Percentiles rank a stretch among this genome's conserved stretches.
Evolutionary conservation across 2,888 invertebrate genomes (phyloP).

Genomic region (Cryptocheilus praepositus): DNA sequence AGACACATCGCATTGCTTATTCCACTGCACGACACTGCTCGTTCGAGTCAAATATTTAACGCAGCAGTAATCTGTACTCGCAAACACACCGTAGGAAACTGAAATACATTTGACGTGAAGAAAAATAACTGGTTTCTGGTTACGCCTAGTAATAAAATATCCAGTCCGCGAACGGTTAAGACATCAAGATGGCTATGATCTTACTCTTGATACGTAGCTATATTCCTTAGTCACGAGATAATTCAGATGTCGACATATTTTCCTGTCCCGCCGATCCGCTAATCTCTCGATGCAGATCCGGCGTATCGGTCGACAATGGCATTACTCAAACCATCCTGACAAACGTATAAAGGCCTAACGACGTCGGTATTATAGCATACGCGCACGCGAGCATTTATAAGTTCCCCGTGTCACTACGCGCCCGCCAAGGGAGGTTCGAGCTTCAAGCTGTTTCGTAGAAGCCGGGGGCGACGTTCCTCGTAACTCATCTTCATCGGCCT

Average conservation of each 20-base stretch:
- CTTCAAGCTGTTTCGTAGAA: slow-evolving; percentile 24
- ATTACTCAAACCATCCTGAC: slow-evolving; percentile 62
- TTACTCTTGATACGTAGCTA: too few relatives aligned
- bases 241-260: slow-evolving; percentile 5
- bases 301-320: slow-evolving; percentile 45
- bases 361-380: slow-evolving; percentile 55
- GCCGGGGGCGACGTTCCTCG: slow-evolving; percentile 57
- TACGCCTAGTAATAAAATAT: too few relatives aligned
- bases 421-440: slow-evolving; percentile 32
- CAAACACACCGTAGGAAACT: too few relatives aligned
- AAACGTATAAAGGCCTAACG: slow-evolving; percentile 63
- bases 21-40: too few relatives aligned
- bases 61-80: too few relatives aligned
- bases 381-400: slow-evolving; percentile 63
- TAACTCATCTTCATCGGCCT: slow-evolving; percentile 61
- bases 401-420: slow-evolving; percentile 27
- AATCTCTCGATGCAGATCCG: slow-evolving; percentile 7
- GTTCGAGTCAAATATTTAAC: too few relatives aligned
- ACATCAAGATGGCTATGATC: too few relatives aligned
- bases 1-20: too few relatives aligned
- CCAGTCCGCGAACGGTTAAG: too few relatives aligned
- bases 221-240: neutral
- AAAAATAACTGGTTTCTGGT: too few relatives aligned
- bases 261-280: slow-evolving; percentile 7
- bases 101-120: too few relatives aligned